Base-by-base conservation (phyloP, 2,888 invertebrate genomes). In the Eumacrocentrus americanus region DNA sequence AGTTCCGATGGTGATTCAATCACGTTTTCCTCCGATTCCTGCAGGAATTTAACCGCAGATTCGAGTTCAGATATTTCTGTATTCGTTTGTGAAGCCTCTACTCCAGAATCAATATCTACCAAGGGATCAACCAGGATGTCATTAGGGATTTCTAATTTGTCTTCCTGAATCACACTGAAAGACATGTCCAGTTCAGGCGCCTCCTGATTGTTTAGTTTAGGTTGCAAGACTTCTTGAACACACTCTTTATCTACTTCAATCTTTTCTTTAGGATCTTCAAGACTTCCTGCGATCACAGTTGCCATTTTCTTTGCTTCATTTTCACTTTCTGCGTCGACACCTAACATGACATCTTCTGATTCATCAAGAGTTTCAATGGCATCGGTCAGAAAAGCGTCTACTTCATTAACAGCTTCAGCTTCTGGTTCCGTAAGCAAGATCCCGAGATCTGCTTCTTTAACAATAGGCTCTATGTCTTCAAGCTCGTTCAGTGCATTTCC, bases 11-110 rank as follows among this genome's bases (percentile, higher is more conserved):
- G 64, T 70, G 78, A 71, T 70, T 84, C 72, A 75, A 82, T 75
- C 73, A 81, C 65, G 67, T 83, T 69, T 56, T 84, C 68, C 78
- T 83, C 77, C 58, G 79, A 78, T 52, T 79, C 78, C 60, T 78
- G 79, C 18, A 80, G 66, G 57, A 78, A 80, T 58, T 80, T 80
- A 1, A 80, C 79, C 11, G 80, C 78, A 12, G 75, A 76, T 61
- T 80, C 79, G 7, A 80, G 64, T 53, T 80, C 79, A 2, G 76
- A 76, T 54, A 76, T 76, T 42, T 78, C 79, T 20, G 73, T 67
- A 22, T 66, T 75, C 0, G 64, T 61, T 9, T 64, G 64, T 25
- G 56, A 18, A 48, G 40, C 44, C 14, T 72, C 74, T 5, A 67
- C 62, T 5, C 63, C 65, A 2, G 58, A 35, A 6, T 66, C 57